A percentile compares a stretch with the other conserved stretches of the same genome.
Evolutionary conservation across 2,888 invertebrate genomes (phyloP).

Genomic region (Rhogogaster chlorosoma): DNA sequence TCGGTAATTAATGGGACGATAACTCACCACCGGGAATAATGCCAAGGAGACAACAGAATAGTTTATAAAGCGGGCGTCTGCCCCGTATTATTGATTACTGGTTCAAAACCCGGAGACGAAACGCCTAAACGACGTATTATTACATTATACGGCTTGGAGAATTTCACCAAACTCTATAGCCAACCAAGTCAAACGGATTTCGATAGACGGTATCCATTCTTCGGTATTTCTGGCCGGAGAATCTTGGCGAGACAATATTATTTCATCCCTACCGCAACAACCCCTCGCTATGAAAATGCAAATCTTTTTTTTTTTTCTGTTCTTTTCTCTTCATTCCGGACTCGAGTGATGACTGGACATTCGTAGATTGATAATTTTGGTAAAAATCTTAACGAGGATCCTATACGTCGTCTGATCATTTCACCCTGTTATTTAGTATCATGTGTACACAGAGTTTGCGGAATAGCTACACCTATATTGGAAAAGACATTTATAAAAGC

Average conservation of each 20-base stretch:
- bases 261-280: not conserved
- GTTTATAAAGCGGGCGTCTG: constrained; percentile 73
- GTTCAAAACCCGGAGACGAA: constrained; percentile 17
- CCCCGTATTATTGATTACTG: constrained; percentile 32
- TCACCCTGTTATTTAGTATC: not conserved
- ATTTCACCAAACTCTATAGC: not conserved
- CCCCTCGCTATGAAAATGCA: not conserved
- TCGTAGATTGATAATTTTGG: not conserved
- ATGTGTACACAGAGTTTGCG: not conserved
- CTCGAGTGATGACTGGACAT: not conserved
- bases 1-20: constrained; percentile 77
- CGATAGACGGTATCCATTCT: not conserved
- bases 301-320: not conserved
- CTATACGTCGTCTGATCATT: not conserved
- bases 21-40: constrained; percentile 77
- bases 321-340: not conserved
- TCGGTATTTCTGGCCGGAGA: not conserved
- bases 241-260: too few species aligned
- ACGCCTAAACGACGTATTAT: constrained; percentile 13
- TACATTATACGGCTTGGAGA: not conserved
- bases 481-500: constrained; percentile 44
- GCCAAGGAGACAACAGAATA: constrained; percentile 78
- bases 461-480: not conserved
- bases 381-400: not conserved
- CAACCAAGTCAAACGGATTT: not conserved